Evolutionary conservation across 2,113 vertebrate species (phyloP).

Genomic region (Lepidothrix coronata): DNA sequence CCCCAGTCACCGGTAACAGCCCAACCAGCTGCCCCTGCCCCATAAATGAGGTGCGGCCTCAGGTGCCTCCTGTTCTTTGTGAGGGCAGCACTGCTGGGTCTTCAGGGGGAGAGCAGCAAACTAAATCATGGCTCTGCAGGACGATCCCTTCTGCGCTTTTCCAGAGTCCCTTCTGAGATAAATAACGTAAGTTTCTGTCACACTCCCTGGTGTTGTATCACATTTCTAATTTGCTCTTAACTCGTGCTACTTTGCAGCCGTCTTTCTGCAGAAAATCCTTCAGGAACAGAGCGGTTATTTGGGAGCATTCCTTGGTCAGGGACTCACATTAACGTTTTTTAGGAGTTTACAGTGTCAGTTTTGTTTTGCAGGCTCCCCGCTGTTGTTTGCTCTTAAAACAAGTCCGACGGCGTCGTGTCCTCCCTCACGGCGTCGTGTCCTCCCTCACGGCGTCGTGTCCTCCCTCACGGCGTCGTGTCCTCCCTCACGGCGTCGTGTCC

Average conservation of each 20-base stretch:
- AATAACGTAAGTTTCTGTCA: neutral
- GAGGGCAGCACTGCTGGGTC: too few species aligned
- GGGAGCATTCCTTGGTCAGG: neutral
- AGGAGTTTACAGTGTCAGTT: accelerated
- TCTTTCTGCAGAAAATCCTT: neutral
- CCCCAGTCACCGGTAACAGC: neutral
- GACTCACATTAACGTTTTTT: accelerated
- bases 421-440: accelerated
- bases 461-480: too few species aligned
- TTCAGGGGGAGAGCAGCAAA: neutral
- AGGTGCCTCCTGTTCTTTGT: neutral
- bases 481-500: too few species aligned
- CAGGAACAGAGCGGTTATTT: accelerated
- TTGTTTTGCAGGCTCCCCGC: neutral
- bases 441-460: too few species aligned
- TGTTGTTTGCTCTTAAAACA: neutral
- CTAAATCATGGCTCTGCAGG: accelerated
- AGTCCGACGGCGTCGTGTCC: accelerated
- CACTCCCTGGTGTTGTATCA: accelerated
- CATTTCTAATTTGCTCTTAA: neutral
- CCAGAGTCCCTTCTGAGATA: too few species aligned
- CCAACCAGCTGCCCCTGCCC: neutral
- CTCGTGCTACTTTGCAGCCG: neutral
- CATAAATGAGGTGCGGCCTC: accelerated
- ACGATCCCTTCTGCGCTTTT: accelerated